Percentiles rank a stretch among this genome's conserved stretches.
Evolutionary conservation across 2,113 vertebrate genomes (phyloP).

Genomic region (Empidonax traillii): DNA sequence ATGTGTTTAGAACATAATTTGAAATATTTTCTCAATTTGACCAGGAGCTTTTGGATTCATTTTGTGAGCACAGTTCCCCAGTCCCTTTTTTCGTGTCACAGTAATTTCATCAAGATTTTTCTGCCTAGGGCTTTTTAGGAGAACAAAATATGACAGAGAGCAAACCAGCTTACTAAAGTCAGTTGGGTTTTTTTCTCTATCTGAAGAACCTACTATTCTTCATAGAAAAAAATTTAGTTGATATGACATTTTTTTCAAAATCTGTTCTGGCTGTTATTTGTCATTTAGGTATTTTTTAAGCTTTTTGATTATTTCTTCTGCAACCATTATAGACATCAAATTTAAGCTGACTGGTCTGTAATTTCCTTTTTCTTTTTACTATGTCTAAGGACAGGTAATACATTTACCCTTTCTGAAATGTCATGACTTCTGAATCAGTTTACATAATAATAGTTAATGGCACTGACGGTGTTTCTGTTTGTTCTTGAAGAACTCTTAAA

Average conservation of each 20-base stretch:
- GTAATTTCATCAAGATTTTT: neutral
- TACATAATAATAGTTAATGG: neutral
- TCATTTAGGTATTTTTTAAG: constrained; percentile 5
- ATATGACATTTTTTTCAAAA: neutral
- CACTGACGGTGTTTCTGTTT: neutral
- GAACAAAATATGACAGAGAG: neutral
- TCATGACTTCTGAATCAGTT: neutral
- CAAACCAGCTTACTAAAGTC: neutral
- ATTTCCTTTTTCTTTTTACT: neutral
- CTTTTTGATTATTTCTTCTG: constrained; percentile 1
- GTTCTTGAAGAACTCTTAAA: neutral
- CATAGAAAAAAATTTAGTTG: neutral
- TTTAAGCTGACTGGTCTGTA: neutral
- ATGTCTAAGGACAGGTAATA: neutral
- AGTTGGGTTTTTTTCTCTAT: neutral
- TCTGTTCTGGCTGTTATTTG: neutral
- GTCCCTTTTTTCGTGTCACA: neutral
- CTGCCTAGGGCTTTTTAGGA: neutral
- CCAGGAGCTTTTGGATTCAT: neutral
- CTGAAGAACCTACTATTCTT: neutral
- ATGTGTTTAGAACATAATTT: neutral
- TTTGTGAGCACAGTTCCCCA: neutral
- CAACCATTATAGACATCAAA: neutral
- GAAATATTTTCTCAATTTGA: neutral
- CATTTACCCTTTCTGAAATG: constrained; percentile 2